Base-by-base conservation (phyloP, 2,797 vertebrate species). In the Limosa lapponica region DNA sequence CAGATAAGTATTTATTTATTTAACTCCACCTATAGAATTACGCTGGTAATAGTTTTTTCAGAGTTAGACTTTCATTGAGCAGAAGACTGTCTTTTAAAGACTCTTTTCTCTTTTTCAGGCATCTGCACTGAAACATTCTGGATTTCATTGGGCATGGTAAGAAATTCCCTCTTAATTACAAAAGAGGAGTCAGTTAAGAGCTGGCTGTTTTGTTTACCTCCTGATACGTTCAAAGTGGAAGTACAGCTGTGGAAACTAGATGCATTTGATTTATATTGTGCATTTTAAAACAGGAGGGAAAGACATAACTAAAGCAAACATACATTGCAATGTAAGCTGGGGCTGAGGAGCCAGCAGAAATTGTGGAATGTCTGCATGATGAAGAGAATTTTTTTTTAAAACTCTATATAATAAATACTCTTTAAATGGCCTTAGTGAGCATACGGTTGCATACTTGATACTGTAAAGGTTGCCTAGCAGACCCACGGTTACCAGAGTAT, bases 1-100 rank as follows among this genome's bases (percentile, higher is more conserved):
- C 96, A 97, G 97, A 97, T 97, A 97, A 97, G 97, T 97, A 97
- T 97, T 97, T 93, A 94, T 97, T 97, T 97, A 94, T 97, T 97
- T 97, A 97, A 97, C 91, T 97, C 92, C 93, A 97, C 83, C 87
- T 97, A 89, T 92, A 97, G 95, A 91, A 96, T 94, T 96, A 88
- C 4, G 3, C 82, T 96, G 96, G 77, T 79, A 92, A 81, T 94
- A 96, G 39, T 59, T 90, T 70, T 64, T 95, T 93, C 90, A 61
- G 39, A 89, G 75, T 94, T 95, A 94, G 69, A 87, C 64, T 84
- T 90, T 37, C 28, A n/a, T 22, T 84, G 75, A 75, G 49, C 57
- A 62, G 91, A 93, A 94, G 37, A 64, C 64, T 86, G 43, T 75
- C 62, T 87, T 97, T 89, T 96, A 96, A 97, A 86, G 64, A 61